These are phyloP conservation scores for Hucho hucho DNA, from an alignment of 2,113 vertebrate species.

Conservation along the genomic window DNA sequence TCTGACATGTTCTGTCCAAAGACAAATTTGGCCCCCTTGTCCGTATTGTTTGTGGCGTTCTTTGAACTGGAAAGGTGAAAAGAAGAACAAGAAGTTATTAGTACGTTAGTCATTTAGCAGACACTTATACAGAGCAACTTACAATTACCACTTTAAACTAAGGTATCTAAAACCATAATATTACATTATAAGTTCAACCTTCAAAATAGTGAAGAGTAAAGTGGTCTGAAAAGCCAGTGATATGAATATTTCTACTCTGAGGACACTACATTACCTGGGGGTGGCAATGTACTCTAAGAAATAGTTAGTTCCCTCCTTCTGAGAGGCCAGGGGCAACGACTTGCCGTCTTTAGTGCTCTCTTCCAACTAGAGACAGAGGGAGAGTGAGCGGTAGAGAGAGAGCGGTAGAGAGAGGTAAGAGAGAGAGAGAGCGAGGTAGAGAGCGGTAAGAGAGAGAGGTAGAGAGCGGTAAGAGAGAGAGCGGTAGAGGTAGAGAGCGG, in stretches of 20 bases:
- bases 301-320: constrained; percentile 88
- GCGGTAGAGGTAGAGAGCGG: not conserved
- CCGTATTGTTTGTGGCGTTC: constrained; percentile 82
- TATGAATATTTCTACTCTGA: not conserved
- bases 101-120: constrained; percentile 3
- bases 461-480: not conserved
- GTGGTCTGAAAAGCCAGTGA: not conserved
- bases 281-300: constrained; percentile 96
- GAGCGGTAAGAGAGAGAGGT: not conserved
- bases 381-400: not conserved
- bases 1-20: constrained; percentile 99
- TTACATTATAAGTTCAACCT: not conserved
- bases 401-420: no score
- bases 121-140: constrained; percentile 21
- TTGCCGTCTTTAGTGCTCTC: constrained; percentile 77
- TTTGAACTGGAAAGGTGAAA: constrained; percentile 74
- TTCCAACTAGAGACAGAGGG: constrained; percentile 75
- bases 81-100: not conserved
- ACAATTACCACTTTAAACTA: no score
- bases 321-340: constrained; percentile 61
- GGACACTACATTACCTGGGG: constrained; percentile 77
- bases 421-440: no score
- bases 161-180: not conserved
- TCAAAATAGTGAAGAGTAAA: not conserved
- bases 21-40: constrained; percentile 89